Base-by-base conservation (phyloP, 2,113 vertebrate genomes). In the Taxidea taxus region DNA sequence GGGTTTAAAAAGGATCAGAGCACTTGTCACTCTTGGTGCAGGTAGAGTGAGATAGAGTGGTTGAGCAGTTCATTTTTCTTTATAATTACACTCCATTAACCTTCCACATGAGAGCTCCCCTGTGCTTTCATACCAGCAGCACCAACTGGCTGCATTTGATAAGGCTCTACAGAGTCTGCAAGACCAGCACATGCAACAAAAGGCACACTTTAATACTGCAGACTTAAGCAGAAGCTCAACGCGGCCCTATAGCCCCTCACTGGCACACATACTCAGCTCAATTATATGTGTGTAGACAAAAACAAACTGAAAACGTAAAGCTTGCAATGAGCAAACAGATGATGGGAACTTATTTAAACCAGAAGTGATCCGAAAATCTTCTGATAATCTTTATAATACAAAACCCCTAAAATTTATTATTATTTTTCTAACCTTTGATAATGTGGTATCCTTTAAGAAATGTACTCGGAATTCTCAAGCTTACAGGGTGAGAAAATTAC, bases 81-180 rank as follows among this genome's bases (percentile, higher is more conserved):
- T 98, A 98, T 99, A 99, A 99, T 99, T 99, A 99, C 97, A 99
- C 98, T 98, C 98, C 98, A 99, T 99, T 99, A 99, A 99, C 99
- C 99, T 99, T 99, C 98, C 98, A 97, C 98, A 98, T 92, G 98
- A 99, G 98, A 98, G 99, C 98, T 99, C 98, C 98, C 98, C 98
- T 97, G 98, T 96, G 98, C 98, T 98, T 98, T 99, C 98, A 92
- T 20, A 98, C 93, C 98, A 98, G 98, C 97, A 98, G 98, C 98
- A 98, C 98, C 98, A 98, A 99, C 99, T 99, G 99, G 98, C 98
- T 97, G 98, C 95, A 97, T 98, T 98, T 99, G 99, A 99, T 99
- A 99, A 99, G 99, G 98, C 98, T 98, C 98, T 39, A 97, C 96
- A 95, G 98, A 97, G 96, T 74, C 97, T 97, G 97, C 98, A 98